A percentile compares a stretch with the other conserved stretches of the same genome.
Evolutionary conservation across 1,140 invertebrate species (phyloP).

Genomic region (Araneus ventricosus): DNA sequence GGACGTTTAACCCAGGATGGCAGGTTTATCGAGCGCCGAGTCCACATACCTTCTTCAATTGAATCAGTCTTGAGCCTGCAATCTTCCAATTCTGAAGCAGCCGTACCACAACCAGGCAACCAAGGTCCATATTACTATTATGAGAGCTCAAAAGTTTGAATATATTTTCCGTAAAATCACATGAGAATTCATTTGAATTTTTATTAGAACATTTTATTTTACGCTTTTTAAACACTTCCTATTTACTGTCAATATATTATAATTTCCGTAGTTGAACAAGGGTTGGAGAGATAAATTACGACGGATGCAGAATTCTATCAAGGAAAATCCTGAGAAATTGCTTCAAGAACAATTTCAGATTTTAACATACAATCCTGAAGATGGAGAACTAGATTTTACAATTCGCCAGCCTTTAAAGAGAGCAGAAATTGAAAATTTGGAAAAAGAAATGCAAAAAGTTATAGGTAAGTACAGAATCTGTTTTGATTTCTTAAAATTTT

Average conservation of each 20-base stretch:
- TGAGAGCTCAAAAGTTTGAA: no score
- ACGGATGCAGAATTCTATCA: background rate
- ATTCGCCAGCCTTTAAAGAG: background rate
- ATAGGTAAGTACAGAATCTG: background rate
- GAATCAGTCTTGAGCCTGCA: no score
- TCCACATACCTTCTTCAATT: no score
- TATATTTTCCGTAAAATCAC: no score
- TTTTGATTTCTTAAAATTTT: background rate
- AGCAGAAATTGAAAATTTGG: background rate
- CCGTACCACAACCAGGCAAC: no score
- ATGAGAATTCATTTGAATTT: no score
- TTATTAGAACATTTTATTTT: background rate
- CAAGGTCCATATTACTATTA: no score
- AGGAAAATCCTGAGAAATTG: background rate
- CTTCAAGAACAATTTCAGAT: background rate
- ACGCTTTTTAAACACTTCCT: background rate
- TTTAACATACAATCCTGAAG: background rate
- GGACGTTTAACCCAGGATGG: no score
- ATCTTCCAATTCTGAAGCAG: background rate
- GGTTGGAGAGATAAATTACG: background rate
- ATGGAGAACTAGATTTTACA: background rate
- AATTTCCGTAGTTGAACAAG: background rate
- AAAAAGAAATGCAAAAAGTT: background rate
- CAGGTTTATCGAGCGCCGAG: no score
- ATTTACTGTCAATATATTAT: background rate